These are phyloP conservation scores for Malurus leucopterus DNA, from an alignment of 2,797 vertebrate genomes.

Conservation along the genomic window DNA sequence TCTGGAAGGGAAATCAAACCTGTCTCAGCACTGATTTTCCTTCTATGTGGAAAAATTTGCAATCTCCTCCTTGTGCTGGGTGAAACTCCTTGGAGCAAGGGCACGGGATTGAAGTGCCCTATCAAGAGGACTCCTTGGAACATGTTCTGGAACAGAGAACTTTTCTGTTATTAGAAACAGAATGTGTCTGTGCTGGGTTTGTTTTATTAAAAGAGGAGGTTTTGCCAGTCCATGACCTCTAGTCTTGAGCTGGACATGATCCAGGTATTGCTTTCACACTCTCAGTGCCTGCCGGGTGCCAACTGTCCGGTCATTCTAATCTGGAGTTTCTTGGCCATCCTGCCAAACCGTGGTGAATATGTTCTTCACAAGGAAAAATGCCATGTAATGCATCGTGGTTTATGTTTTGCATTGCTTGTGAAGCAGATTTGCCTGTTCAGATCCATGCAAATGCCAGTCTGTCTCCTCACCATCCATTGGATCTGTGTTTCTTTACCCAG, in stretches of 20 bases:
- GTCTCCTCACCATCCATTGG: background rate
- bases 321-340: background rate
- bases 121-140: background rate
- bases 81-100: background rate
- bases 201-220: background rate
- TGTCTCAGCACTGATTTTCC: background rate
- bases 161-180: background rate
- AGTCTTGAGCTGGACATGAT: background rate
- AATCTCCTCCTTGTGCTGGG: background rate
- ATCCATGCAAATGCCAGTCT: background rate
- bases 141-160: background rate
- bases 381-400: background rate
- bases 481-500: background rate
- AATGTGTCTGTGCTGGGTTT: background rate
- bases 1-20: background rate
- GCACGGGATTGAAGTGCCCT: background rate
- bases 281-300: background rate
- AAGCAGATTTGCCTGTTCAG: background rate
- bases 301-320: background rate
- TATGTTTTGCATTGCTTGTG: background rate
- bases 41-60: background rate
- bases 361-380: background rate
- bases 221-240: background rate
- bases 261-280: background rate
- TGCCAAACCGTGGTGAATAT: background rate